Evolutionary conservation across 2,888 invertebrate genomes (phyloP), one percentile per base, ranked within the genome.

Genomic region (Xiphydria camelus): DNA sequence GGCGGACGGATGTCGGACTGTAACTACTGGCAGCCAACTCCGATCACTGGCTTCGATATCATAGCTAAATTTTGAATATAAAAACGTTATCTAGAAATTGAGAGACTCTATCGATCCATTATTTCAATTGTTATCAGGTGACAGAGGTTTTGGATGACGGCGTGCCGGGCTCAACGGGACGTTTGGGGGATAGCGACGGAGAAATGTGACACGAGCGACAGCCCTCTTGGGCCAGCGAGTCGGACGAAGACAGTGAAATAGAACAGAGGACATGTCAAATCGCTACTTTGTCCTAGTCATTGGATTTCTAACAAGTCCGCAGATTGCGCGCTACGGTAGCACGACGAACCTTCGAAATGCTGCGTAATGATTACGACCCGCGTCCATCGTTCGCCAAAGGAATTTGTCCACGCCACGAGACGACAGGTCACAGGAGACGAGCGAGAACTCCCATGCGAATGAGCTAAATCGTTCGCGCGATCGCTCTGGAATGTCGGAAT

Each of bases 141-240:
- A 66, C 70, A 14, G 70, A 70, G 42, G 68, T 71, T 12, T 36
- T 70, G 49, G 70, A 70, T 39, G 71, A 71, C 15, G 62, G 55
- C 10, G 45, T 66, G 20, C 58, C 64, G n/a, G 71, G 68, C 26
- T 53, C 66, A 43, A 53, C 62, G 18, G 62, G 64, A 19, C 57
- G 61, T 20, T 38, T 59, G 29, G 60, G 48, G 3, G 68, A 67
- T 26, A 66, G 64, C 47, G 65, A 70, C 34, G 64, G 61, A 38
- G 71, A 67, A 36, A 71, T 71, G 51, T 71, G 70, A 70, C 70
- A 68, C 26, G 70, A 71, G 43, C 65, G 60, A 41, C 70, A 59
- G 64, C 59, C 68, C 61, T 71, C 70, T 10, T 70, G 70, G 70
- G 68, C 62, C 12, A 70, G 71, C 41, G 70, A 70, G 41, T 59